Conservation (phyloP, 2,888 invertebrate species). For the Spisula subtruncata region DNA sequence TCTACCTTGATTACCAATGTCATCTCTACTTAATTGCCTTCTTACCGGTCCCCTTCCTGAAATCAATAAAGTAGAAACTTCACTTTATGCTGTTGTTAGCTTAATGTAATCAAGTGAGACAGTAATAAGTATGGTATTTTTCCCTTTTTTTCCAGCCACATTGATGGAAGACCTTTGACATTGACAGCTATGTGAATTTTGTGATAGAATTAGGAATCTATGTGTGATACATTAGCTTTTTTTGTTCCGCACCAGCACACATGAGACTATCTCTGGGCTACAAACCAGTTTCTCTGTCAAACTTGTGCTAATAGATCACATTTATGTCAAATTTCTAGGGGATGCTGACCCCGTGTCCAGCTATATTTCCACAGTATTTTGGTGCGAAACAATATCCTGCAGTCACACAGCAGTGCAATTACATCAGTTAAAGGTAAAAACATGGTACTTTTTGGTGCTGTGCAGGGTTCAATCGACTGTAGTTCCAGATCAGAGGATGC, state of each 20-base stretch:
- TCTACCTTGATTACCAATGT: slow-evolving; percentile 86
- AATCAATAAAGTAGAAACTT: slow-evolving; percentile 14
- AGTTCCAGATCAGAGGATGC: no score
- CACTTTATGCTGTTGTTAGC: background rate
- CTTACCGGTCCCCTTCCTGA: slow-evolving; percentile 53
- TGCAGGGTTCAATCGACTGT: no score
- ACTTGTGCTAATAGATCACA: no score
- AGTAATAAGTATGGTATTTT: background rate
- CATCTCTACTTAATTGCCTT: slow-evolving; percentile 79
- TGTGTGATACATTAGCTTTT: background rate
- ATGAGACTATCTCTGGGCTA: background rate
- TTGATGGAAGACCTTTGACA: background rate
- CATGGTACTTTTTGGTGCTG: no score
- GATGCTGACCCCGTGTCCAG: no score
- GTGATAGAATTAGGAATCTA: no score
- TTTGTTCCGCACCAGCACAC: background rate
- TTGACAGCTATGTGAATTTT: background rate
- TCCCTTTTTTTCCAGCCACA: background rate
- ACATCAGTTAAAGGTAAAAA: no score
- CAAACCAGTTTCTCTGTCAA: background rate
- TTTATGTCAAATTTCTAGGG: no score
- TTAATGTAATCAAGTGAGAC: no score
- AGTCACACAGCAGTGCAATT: no score
- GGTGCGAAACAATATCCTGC: no score
- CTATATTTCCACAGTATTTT: no score